Percentiles rank a stretch among this genome's conserved stretches.
Evolutionary conservation across 2,113 vertebrate genomes (phyloP).

Genomic region (Tauraco erythrolophus): DNA sequence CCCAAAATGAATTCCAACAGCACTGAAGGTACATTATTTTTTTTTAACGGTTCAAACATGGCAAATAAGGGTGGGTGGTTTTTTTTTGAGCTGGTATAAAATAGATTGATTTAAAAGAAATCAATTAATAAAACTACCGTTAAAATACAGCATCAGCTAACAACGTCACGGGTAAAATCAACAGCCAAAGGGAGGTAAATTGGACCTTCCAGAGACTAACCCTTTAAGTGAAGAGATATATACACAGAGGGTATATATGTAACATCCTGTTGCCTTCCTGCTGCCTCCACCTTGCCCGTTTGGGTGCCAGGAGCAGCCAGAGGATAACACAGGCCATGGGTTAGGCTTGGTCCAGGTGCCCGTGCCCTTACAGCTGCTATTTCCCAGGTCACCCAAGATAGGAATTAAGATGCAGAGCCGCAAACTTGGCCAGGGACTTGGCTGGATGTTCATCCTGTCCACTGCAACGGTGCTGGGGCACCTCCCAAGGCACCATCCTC

Average conservation of each 20-base stretch:
- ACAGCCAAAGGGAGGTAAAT: background rate
- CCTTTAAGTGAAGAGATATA: background rate
- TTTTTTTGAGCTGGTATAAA: background rate
- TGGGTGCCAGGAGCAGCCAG: background rate
- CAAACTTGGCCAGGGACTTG: fast-evolving
- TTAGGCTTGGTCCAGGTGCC: fast-evolving
- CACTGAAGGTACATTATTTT: background rate
- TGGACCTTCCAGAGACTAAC: background rate
- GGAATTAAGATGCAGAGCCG: background rate
- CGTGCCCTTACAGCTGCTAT: fast-evolving
- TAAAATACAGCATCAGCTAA: background rate
- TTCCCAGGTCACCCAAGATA: background rate
- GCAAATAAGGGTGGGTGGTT: background rate
- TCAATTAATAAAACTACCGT: background rate
- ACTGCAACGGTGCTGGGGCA: fast-evolving
- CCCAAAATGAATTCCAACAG: background rate
- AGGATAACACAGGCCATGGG: fast-evolving
- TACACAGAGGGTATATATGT: no score
- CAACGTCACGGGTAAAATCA: background rate
- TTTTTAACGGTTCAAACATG: background rate
- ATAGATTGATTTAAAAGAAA: background rate
- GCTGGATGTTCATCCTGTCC: background rate
- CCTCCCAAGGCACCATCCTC: background rate
- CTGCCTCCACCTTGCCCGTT: background rate
- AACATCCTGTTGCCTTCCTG: background rate